Evolutionary conservation across 2,113 vertebrate species (phyloP).

Genomic region (Oceanodroma tethys): DNA sequence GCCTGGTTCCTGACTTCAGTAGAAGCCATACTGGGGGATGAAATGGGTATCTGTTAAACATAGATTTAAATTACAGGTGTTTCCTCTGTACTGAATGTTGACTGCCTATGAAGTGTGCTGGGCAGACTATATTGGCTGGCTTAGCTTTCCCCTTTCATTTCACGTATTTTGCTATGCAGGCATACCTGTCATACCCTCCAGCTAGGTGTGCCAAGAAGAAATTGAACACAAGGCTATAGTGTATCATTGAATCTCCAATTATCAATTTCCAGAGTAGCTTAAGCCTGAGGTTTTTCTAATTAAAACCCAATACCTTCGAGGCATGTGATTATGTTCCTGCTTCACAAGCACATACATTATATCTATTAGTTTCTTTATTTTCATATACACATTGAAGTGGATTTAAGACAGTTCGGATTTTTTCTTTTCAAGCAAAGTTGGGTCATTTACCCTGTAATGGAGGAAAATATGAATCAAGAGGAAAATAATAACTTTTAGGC

Average conservation of each 20-base stretch:
- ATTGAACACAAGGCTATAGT: not conserved
- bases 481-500: not conserved
- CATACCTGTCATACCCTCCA: not conserved
- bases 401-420: not conserved
- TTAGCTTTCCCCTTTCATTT: not conserved
- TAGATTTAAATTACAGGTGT: not conserved
- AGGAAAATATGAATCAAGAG: not conserved
- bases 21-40: not conserved
- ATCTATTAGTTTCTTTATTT: not conserved
- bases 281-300: not conserved
- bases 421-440: not conserved
- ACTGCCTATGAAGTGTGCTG: not conserved
- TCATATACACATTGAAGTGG: not conserved
- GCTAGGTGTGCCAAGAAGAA: not conserved
- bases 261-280: not conserved
- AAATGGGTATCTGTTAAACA: not conserved
- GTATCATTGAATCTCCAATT: not conserved
- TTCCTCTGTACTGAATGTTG: not conserved
- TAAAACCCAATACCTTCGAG: not conserved
- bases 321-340: not conserved
- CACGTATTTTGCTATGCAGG: fast-evolving
- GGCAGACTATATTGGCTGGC: not conserved
- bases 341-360: not conserved
- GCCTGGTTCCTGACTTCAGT: not conserved
- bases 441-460: not conserved